These are phyloP conservation scores for Tholera decimalis DNA, from an alignment of 2,888 invertebrate genomes.

Conservation along the genomic window DNA sequence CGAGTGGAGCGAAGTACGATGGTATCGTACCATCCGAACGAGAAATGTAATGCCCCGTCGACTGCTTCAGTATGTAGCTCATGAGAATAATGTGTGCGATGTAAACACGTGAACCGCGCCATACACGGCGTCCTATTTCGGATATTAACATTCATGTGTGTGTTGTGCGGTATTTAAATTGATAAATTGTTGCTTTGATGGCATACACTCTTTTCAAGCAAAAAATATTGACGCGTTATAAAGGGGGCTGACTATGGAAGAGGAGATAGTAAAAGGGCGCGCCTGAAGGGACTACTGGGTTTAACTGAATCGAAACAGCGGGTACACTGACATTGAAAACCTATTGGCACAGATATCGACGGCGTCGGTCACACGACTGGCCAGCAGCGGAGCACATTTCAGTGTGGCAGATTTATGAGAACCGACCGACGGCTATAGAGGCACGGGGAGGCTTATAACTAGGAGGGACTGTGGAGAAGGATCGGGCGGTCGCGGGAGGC, in stretches of 20 bases:
- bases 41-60: slow-evolving; percentile 81
- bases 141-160: slow-evolving; percentile 69
- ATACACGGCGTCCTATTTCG: slow-evolving; percentile 64
- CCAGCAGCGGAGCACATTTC: slow-evolving; percentile 83
- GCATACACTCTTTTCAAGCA: slow-evolving; percentile 62
- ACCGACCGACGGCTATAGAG: slow-evolving; percentile 82
- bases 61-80: slow-evolving; percentile 70
- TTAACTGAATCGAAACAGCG: slow-evolving; percentile 76
- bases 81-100: slow-evolving; percentile 73
- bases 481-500: slow-evolving; percentile 82
- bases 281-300: slow-evolving; percentile 70
- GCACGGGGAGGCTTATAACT: slow-evolving; percentile 79
- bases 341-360: slow-evolving; percentile 86
- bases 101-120: slow-evolving; percentile 69
- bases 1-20: slow-evolving; percentile 87
- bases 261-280: slow-evolving; percentile 72
- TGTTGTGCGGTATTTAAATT: slow-evolving; percentile 66
- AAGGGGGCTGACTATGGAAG: slow-evolving; percentile 69
- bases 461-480: slow-evolving; percentile 78
- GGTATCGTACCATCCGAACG: slow-evolving; percentile 84
- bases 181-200: slow-evolving; percentile 69
- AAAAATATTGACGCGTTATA: slow-evolving; percentile 71
- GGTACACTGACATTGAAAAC: slow-evolving; percentile 79
- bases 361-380: slow-evolving; percentile 79
- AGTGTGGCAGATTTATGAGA: slow-evolving; percentile 89